These are phyloP conservation scores for Lasius fuliginosus DNA, from an alignment of 2,888 invertebrate species.

Conservation along the genomic window DNA sequence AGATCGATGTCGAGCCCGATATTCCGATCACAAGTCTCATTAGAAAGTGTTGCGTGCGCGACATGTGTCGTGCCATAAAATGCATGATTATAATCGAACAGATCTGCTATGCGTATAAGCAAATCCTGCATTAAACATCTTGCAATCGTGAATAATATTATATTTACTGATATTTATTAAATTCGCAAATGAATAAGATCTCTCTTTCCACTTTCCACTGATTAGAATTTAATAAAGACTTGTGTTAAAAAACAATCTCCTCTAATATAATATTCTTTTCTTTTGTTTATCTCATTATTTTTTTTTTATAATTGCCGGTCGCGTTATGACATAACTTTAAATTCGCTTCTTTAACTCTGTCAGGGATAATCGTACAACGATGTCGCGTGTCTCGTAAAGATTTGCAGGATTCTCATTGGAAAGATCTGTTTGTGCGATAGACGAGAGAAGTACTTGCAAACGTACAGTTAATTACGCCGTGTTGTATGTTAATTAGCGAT, in stretches of 20 bases:
- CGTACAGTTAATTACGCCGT: conserved; percentile 20
- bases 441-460: neutral
- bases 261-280: too few relatives aligned
- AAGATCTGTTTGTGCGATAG: conserved; percentile 18
- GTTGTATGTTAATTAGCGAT: conserved; percentile 1
- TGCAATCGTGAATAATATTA: neutral
- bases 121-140: neutral
- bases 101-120: neutral
- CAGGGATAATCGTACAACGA: neutral
- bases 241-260: neutral
- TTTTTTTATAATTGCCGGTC: neutral
- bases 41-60: conserved; percentile 65
- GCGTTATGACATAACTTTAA: neutral
- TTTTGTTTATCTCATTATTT: neutral
- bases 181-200: neutral
- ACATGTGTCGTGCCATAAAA: neutral
- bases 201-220: neutral
- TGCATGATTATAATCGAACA: neutral
- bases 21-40: conserved; percentile 56
- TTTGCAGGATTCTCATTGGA: conserved; percentile 1
- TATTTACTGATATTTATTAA: neutral
- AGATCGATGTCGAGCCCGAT: conserved; percentile 57
- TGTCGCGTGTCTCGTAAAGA: neutral
- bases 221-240: neutral
- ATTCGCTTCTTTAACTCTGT: neutral